Conservation (phyloP, 2,888 invertebrate species). For the Alsophila aescularia region DNA sequence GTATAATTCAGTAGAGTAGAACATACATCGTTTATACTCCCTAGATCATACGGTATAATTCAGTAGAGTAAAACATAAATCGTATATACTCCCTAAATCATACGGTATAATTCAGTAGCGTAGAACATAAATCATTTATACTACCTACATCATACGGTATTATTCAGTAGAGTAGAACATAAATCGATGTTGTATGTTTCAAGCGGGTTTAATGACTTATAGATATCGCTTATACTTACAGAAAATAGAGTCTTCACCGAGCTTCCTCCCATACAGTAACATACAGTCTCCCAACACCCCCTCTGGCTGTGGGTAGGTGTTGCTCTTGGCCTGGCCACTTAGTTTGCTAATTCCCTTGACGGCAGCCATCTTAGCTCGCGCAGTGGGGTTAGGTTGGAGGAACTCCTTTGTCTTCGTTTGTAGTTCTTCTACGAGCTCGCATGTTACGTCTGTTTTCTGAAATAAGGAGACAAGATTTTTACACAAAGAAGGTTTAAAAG, state of each 20-base stretch:
- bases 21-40: no score
- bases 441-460: slow-evolving; percentile 99
- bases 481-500: no score
- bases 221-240: slow-evolving; percentile 80
- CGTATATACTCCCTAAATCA: no score
- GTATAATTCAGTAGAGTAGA: no score
- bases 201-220: no score
- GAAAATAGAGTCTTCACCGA: slow-evolving; percentile 97
- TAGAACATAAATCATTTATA: no score
- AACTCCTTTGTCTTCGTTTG: slow-evolving; percentile 99
- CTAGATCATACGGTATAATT: no score
- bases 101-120: no score
- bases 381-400: slow-evolving; percentile 99
- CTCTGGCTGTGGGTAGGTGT: slow-evolving; percentile 99
- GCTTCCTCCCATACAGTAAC: slow-evolving; percentile 96
- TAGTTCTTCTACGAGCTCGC: slow-evolving; percentile 98
- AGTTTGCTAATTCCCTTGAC: slow-evolving; percentile 98
- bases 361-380: slow-evolving; percentile 96
- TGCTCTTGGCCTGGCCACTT: slow-evolving; percentile 97
- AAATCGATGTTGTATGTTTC: no score
- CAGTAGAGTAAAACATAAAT: no score
- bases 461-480: slow-evolving; percentile 31
- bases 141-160: no score
- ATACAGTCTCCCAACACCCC: slow-evolving; percentile 98
- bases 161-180: no score